phyloP scores from a whole-genome alignment of 1,140 invertebrate species.

The honey bee (Apis mellifera) region DNA sequence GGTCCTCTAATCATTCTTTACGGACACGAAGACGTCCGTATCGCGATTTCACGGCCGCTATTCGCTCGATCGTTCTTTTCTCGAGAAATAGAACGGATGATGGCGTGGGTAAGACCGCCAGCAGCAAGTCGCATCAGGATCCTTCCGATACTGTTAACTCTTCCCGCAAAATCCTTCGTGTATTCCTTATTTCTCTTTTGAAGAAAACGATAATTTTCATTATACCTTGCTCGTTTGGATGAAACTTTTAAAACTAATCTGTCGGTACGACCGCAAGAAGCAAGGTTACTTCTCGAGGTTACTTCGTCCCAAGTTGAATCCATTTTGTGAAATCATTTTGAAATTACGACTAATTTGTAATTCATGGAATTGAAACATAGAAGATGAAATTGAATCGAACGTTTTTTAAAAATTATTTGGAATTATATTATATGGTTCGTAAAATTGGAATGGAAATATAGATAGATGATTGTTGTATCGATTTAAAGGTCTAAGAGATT shows the following conservation, averaged over 20 bases:
- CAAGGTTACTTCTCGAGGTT: no score
- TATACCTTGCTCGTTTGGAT: background rate
- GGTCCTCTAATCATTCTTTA: conserved; percentile 56
- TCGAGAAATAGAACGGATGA: conserved; percentile 34
- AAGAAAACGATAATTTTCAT: conserved; percentile 7
- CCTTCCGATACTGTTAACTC: conserved; percentile 57
- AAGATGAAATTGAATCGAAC: no score
- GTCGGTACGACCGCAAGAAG: background rate
- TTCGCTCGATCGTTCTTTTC: conserved; percentile 56
- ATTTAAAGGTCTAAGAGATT: background rate
- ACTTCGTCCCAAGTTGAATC: background rate
- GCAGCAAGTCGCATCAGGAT: conserved; percentile 55
- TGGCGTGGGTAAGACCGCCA: conserved; percentile 50
- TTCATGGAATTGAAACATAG: no score
- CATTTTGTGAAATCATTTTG: background rate
- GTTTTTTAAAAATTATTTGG: no score
- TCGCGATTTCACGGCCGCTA: conserved; percentile 63
- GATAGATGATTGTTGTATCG: background rate
- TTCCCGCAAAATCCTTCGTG: conserved; percentile 41
- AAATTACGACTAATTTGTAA: background rate
- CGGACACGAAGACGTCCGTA: conserved; percentile 57
- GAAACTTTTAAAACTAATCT: background rate
- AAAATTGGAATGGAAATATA: no score
- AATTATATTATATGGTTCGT: no score
- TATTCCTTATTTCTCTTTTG: background rate